Conservation (phyloP, 2,113 vertebrate genomes). For the Sakesphorus luctuosus region DNA sequence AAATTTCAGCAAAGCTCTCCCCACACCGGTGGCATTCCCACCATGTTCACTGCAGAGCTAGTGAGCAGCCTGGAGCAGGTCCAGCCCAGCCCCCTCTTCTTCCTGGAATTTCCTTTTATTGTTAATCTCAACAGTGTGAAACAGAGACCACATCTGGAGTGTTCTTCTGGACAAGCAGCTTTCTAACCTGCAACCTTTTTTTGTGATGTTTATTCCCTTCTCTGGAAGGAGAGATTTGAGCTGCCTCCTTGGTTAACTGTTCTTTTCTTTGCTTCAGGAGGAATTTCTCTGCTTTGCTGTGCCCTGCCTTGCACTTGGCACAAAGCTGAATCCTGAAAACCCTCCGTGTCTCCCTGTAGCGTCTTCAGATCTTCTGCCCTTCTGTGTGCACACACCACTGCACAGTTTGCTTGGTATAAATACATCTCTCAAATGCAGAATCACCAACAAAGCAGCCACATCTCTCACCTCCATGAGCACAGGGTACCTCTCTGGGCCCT, state of each 20-base stretch:
- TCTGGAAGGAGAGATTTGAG: not conserved
- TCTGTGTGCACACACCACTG: fast-evolving
- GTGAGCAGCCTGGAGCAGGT: not conserved
- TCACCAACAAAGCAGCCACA: not conserved
- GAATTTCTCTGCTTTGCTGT: not conserved
- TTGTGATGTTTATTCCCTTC: not conserved
- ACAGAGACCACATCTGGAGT: not conserved
- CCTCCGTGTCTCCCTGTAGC: not conserved
- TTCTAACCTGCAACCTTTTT: not conserved
- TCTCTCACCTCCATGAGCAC: not conserved
- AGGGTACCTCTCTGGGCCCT: not conserved
- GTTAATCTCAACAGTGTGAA: conserved; percentile 20
- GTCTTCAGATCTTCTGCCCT: not conserved
- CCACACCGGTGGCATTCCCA: not conserved
- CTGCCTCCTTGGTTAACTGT: not conserved
- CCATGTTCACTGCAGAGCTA: not conserved
- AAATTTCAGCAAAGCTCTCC: not conserved
- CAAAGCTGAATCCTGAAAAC: not conserved
- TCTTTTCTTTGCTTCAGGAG: not conserved
- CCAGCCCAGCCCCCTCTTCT: conserved; percentile 21
- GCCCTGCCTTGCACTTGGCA: not conserved
- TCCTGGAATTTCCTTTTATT: conserved; percentile 62
- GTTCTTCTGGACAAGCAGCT: not conserved
- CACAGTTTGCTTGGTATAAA: not conserved
- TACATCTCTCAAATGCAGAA: not conserved